Conservation (phyloP, 2,888 invertebrate genomes). For the Ariolimax columbianus region DNA sequence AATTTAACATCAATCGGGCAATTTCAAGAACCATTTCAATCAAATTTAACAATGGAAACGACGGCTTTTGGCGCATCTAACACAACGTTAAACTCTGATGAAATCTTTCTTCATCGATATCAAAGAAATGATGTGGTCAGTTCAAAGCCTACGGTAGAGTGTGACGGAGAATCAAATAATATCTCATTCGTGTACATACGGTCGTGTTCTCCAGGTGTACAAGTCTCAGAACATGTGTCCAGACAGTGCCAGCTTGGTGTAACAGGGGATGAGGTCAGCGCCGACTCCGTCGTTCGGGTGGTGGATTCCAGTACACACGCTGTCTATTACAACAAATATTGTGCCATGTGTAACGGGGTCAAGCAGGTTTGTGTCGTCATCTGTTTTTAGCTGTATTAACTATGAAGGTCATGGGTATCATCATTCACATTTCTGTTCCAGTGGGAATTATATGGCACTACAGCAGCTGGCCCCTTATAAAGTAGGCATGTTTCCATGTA, state of each 20-base stretch:
- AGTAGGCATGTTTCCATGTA: too few relatives aligned
- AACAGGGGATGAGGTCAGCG: background rate
- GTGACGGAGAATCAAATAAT: background rate
- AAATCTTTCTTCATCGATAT: background rate
- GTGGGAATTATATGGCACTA: too few relatives aligned
- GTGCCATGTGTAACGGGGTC: constrained; percentile 12
- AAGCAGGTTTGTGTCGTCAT: background rate
- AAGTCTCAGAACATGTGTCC: background rate
- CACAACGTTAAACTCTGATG: background rate
- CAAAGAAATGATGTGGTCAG: background rate
- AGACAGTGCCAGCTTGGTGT: background rate
- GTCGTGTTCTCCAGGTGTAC: background rate
- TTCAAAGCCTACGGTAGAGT: background rate
- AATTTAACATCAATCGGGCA: too few relatives aligned
- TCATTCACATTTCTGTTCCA: too few relatives aligned
- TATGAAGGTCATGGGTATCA: too few relatives aligned
- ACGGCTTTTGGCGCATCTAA: background rate
- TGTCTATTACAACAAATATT: constrained; percentile 22
- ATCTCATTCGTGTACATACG: background rate
- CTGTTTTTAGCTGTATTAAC: too few relatives aligned
- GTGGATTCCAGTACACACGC: background rate
- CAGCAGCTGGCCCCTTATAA: too few relatives aligned
- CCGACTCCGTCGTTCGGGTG: background rate
- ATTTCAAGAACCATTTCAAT: background rate
- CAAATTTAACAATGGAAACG: background rate